Base-by-base conservation (phyloP, 1,140 invertebrate species). In the Ctenoplectra terminalis region DNA sequence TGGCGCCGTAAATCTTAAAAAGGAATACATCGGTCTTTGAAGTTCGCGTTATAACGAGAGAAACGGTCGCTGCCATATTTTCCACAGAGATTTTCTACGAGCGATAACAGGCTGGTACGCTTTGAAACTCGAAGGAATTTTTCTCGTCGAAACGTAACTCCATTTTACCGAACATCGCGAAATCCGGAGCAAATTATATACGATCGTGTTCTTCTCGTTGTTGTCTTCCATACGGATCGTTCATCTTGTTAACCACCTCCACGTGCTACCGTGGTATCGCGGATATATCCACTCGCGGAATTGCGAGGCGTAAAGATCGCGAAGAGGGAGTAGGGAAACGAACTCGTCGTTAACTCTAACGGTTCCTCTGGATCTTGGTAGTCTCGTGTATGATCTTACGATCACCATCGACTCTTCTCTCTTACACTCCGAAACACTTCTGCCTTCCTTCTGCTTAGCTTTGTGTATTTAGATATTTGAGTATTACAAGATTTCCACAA, bases 341-440 rank as follows among this genome's bases (percentile, higher is more conserved):
- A 70, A 77, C 48, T 72, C 81, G n/a, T 83, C 66, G 75, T 83
- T 80, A 83, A 79, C 81, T 80, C 76, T 83, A 83, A 83, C 81
- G 76, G 81, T 83, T 71, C 69, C 29, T 56, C 17, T 37, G 46
- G 9, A 79, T 83, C 81, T 79, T 48, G 60, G 31, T 56, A 54
- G 54, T 34, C 58, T 20, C 69, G n/a, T 80, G 58, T 80, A 73
- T 52, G 58, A 80, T 80, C 77, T 80, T 54, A 64, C 48, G 69
- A 52, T 26, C 58, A 52, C 70, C 58, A 73, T 80, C 58, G 52
- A n/a, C 43, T 43, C 54, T 56, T 79, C 20, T 43, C 58, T 40
- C 54, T 29, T 37, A 1, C 8, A 29, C 20, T 40, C 20, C n/a
- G 26, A 46, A 40, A 61, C 26, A 23, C 43, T 48, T 40, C 40